phyloP scores from a whole-genome alignment of 2,888 invertebrate species.

The Drosophila gaucha region DNA sequence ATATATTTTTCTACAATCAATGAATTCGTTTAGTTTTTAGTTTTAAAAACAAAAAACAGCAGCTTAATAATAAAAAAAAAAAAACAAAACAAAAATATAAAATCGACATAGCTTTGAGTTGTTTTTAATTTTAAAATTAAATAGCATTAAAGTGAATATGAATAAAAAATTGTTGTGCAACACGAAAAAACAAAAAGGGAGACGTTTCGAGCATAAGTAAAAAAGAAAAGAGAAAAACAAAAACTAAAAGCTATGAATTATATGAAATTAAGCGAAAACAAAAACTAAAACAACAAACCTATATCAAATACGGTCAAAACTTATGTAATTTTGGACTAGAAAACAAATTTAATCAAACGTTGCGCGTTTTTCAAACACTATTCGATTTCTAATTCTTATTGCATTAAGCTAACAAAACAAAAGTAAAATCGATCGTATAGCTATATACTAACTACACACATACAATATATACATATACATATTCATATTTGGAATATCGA shows the following conservation, averaged over 20 bases:
- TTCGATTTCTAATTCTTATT: conserved; percentile 72
- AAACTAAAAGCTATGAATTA: conserved; percentile 44
- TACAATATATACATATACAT: conserved; percentile 51
- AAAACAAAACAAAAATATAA: conserved; percentile 10
- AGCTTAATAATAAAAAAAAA: conserved; percentile 22
- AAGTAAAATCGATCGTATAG: conserved; percentile 29
- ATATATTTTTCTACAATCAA: conserved; percentile 12
- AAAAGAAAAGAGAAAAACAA: conserved; percentile 29
- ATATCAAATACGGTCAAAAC: conserved; percentile 53
- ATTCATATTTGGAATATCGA: conserved; percentile 52
- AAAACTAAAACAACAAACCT: conserved; percentile 20
- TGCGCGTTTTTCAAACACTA: conserved; percentile 71
- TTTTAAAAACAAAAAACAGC: conserved; percentile 23
- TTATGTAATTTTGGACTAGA: conserved; percentile 77
- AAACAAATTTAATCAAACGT: conserved; percentile 67
- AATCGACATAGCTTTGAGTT: conserved; percentile 62
- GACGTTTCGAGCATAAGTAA: too few species aligned
- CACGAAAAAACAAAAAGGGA: conserved; percentile 27
- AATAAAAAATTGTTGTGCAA: conserved; percentile 65
- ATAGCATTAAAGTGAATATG: conserved; percentile 48
- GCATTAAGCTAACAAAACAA: conserved; percentile 69
- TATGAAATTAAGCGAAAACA: conserved; percentile 55
- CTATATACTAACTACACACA: conserved; percentile 60
- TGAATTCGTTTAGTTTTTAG: conserved; percentile 31
- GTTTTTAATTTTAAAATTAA: conserved; percentile 58